These are phyloP conservation scores for Talpa occidentalis DNA, from an alignment of 2,113 vertebrate genomes.

Conservation along the genomic window DNA sequence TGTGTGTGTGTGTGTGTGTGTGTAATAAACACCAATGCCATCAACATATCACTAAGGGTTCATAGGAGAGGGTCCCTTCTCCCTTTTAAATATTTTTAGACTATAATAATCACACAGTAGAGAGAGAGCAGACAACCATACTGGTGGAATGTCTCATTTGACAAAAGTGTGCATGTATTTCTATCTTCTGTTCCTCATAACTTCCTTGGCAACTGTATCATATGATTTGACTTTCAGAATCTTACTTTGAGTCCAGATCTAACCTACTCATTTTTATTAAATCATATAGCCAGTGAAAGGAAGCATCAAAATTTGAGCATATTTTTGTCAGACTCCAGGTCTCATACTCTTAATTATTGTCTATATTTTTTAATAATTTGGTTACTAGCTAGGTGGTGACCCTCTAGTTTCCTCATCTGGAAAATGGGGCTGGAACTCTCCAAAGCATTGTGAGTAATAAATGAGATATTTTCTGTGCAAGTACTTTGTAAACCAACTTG, in stretches of 20 bases:
- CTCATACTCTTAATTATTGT: background rate
- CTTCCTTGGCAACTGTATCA: background rate
- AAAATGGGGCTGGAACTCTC: background rate
- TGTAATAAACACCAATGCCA: background rate
- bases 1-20: background rate
- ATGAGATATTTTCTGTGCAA: constrained; percentile 18
- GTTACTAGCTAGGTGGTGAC: background rate
- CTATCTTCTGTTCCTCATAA: background rate
- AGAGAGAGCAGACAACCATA: background rate
- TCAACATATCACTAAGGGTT: background rate
- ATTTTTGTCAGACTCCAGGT: background rate
- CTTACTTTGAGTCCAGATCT: background rate
- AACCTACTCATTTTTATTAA: background rate
- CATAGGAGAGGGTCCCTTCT: background rate
- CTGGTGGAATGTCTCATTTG: background rate
- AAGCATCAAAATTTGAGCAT: background rate
- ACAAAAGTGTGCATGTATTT: background rate
- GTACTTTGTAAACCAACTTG: constrained; percentile 12
- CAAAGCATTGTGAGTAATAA: constrained; percentile 24
- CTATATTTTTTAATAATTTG: background rate
- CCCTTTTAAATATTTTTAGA: background rate
- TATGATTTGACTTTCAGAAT: background rate
- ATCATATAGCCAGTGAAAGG: background rate
- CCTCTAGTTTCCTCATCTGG: background rate
- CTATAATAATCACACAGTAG: background rate